phyloP scores from a whole-genome alignment of 2,888 invertebrate species.

The Chloromyia formosa region DNA sequence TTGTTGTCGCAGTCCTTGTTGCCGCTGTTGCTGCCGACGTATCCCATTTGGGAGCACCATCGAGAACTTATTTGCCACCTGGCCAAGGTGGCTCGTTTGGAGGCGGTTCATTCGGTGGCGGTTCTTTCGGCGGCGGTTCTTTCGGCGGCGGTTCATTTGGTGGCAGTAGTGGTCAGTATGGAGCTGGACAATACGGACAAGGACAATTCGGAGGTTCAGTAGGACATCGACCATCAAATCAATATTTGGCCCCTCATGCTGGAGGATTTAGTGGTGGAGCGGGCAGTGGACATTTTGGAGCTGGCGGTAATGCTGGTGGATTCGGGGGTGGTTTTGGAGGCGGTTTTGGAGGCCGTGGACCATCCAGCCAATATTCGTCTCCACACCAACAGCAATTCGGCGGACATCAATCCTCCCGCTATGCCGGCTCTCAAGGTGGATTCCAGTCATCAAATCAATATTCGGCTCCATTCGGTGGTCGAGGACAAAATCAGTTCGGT shows the following conservation, averaged over 20 bases:
- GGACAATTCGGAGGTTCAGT: background rate
- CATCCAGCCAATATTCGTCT: background rate
- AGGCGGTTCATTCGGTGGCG: background rate
- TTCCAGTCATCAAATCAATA: background rate
- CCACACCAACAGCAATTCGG: background rate
- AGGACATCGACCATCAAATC: background rate
- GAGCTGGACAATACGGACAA: background rate
- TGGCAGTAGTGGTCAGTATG: background rate
- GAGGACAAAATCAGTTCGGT: background rate
- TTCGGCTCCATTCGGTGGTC: background rate
- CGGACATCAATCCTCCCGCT: background rate
- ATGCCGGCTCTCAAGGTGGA: background rate
- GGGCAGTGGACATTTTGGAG: background rate
- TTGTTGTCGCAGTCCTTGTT: conserved; percentile 9
- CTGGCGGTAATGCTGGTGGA: background rate
- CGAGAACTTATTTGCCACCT: conserved; percentile 19
- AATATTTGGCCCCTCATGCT: background rate
- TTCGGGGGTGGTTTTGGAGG: background rate
- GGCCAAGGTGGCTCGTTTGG: background rate
- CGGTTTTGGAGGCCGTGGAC: background rate
- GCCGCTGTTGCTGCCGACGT: conserved; percentile 30
- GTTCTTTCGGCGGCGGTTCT: background rate
- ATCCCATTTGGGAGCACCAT: conserved; percentile 21
- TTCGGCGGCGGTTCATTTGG: background rate
- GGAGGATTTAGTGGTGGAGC: background rate